Percentiles rank a stretch among this genome's conserved stretches.
These are phyloP conservation scores for Pollenia amentaria DNA, from an alignment of 2,888 invertebrate species.

Conservation along the genomic window DNA sequence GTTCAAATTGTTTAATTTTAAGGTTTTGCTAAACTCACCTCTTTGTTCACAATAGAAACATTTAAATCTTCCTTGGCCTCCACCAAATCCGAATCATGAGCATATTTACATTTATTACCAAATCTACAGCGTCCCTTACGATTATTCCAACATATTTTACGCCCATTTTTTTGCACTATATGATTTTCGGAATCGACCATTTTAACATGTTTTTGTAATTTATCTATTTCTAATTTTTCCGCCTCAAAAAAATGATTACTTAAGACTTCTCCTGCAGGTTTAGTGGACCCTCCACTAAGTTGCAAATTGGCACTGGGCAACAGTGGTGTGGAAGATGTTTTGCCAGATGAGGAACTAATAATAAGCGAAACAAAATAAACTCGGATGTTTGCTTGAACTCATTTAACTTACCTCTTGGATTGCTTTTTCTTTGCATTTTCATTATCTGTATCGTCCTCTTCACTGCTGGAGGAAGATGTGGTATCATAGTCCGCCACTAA, in stretches of 20 bases:
- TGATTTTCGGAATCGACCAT: conserved; percentile 92
- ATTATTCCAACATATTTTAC: conserved; percentile 97
- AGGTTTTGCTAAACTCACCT: conserved; percentile 12
- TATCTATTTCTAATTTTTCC: conserved; percentile 93
- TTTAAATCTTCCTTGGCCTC: not conserved
- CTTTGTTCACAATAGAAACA: not conserved
- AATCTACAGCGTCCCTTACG: conserved; percentile 95
- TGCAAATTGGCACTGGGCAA: conserved; percentile 81
- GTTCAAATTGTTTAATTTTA: no score
- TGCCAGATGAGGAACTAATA: not conserved
- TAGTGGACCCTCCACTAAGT: conserved; percentile 74
- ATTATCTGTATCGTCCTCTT: conserved; percentile 28
- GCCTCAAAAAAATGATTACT: conserved; percentile 94
- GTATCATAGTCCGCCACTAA: conserved; percentile 68
- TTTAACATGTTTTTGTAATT: conserved; percentile 96
- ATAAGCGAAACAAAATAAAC: not conserved
- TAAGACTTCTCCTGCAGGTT: conserved; percentile 87
- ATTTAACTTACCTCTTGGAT: not conserved
- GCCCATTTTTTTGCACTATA: conserved; percentile 92
- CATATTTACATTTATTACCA: conserved; percentile 96
- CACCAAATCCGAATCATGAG: conserved; percentile 93
- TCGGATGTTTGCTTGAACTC: not conserved
- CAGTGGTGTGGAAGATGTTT: conserved; percentile 35
- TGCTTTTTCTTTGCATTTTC: not conserved
- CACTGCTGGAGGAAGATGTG: conserved; percentile 56